Conservation (phyloP, 2,113 vertebrate species). For the Amblyornis subalaris region DNA sequence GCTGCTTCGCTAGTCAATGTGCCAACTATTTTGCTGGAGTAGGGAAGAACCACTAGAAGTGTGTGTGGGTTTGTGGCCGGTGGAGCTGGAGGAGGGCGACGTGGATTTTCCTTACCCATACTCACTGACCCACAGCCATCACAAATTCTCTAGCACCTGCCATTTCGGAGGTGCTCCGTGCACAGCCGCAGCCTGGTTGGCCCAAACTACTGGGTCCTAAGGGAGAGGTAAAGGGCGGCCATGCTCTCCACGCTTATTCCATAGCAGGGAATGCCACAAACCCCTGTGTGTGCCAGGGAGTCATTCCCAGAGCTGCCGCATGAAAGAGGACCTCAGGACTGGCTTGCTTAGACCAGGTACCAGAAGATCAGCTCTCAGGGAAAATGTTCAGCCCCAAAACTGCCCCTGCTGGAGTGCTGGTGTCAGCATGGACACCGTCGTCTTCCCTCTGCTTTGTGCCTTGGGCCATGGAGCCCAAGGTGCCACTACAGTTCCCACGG, state of each 20-base stretch:
- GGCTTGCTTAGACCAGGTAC: neutral
- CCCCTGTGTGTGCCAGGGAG: neutral
- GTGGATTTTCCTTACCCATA: neutral
- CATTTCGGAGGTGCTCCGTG: neutral
- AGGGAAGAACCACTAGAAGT: neutral
- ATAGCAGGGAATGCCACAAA: neutral
- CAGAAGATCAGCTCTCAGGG: neutral
- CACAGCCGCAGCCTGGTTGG: neutral
- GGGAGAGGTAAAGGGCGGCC: neutral
- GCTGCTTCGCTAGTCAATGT: neutral
- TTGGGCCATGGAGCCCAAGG: rapidly evolving
- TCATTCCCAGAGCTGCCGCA: neutral
- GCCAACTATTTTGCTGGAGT: neutral
- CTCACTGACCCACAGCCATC: neutral
- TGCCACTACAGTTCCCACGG: rapidly evolving
- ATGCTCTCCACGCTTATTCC: neutral
- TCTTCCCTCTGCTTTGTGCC: too few relatives aligned
- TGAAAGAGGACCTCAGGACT: neutral
- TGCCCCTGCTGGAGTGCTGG: neutral
- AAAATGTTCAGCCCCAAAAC: rapidly evolving
- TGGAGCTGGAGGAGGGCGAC: rapidly evolving
- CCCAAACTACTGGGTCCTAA: neutral
- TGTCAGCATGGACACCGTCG: rapidly evolving
- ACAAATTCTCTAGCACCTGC: neutral
- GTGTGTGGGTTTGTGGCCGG: rapidly evolving